Conservation (phyloP, 1,140 invertebrate species). For the Hormaphis cornu region DNA sequence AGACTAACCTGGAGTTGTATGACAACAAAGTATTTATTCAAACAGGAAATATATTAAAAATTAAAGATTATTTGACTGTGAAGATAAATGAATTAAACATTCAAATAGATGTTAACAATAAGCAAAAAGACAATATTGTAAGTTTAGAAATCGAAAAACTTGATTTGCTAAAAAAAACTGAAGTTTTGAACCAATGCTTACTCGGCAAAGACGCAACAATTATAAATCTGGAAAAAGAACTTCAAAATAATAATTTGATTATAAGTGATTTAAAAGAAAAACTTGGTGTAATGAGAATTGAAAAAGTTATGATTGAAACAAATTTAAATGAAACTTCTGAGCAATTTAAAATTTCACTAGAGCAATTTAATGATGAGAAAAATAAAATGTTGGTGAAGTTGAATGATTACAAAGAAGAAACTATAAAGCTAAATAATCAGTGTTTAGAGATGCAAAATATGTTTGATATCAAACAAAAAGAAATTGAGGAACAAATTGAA, state of each 20-base stretch:
- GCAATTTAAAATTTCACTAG: neutral
- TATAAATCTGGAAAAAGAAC: neutral
- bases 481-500: neutral
- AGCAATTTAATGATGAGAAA: neutral
- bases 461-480: neutral
- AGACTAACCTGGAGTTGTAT: neutral
- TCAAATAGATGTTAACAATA: neutral
- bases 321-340: neutral
- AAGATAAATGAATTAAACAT: neutral
- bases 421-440: neutral
- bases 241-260: neutral
- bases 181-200: neutral
- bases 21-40: neutral
- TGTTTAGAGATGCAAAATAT: neutral
- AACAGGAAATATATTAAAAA: neutral
- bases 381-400: neutral
- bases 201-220: neutral
- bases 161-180: neutral
- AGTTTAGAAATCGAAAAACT: neutral
- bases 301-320: conserved; percentile 13
- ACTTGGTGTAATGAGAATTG: neutral
- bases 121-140: neutral
- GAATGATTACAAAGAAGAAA: neutral
- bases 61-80: neutral
- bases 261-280: neutral